Conservation (phyloP, 2,113 vertebrate species). For the Oreochromis spilurus region DNA sequence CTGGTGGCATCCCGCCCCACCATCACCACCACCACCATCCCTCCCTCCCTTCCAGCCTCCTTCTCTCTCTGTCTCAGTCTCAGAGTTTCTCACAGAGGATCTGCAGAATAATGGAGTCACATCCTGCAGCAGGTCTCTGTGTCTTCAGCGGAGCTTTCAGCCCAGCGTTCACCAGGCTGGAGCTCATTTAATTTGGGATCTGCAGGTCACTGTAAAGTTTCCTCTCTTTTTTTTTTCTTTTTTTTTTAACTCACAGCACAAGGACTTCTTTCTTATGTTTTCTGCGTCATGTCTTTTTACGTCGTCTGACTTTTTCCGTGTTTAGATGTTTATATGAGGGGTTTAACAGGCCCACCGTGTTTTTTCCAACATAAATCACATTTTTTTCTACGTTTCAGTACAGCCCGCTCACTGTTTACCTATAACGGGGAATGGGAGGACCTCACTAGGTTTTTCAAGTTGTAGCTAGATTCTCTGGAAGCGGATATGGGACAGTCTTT, state of each 20-base stretch:
- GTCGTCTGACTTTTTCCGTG: conserved; percentile 29
- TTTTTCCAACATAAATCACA: conserved; percentile 47
- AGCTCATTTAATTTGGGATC: conserved; percentile 1
- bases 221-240: not conserved
- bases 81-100: conserved; percentile 14
- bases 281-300: conserved; percentile 34
- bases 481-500: conserved; percentile 39
- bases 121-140: conserved; percentile 37
- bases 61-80: conserved; percentile 2
- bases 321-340: conserved; percentile 47
- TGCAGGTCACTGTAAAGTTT: conserved; percentile 11
- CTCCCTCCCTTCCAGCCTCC: conserved; percentile 16
- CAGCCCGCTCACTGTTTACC: conserved; percentile 43
- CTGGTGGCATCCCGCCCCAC: conserved; percentile 41
- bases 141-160: not conserved
- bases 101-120: conserved; percentile 41
- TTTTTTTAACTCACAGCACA: conserved; percentile 8
- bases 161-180: not conserved
- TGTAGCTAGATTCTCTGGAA: not conserved
- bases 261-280: conserved; percentile 47
- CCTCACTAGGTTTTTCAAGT: conserved; percentile 14
- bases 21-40: conserved; percentile 23
- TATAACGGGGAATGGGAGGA: conserved; percentile 46
- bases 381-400: not conserved
- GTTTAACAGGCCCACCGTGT: conserved; percentile 22